Base-by-base conservation (phyloP, 2,113 vertebrate species). In the Nerophis lumbriciformis region DNA sequence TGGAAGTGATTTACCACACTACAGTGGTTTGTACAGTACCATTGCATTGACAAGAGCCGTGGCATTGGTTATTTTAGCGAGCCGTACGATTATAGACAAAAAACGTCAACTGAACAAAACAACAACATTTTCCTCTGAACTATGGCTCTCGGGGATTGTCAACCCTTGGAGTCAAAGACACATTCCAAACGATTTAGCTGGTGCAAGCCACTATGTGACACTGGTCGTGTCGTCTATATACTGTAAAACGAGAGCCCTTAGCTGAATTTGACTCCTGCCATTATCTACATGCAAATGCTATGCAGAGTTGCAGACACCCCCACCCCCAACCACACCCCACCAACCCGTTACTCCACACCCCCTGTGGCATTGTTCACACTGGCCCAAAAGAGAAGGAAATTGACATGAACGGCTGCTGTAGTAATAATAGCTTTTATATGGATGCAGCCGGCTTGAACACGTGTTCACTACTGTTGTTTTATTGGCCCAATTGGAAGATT, bases 361-460 rank as follows among this genome's bases (percentile, higher is more conserved):
- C 61, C 21, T 53, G 37, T 52, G 62, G 76, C 71, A 45, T 21
- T 14, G 44, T 9, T 61, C 72, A 71, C 58, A 47, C 73, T 45
- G 39, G 36, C 48, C 28, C 47, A 12, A 35, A 50, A 78, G 77
- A 80, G 65, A 59, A 68, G 65, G 65, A 77, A 82, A 87, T 78
- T 78, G 76, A 85, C 80, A 84, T 82, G 63, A 84, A 72, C 68
- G 67, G 67, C 66, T 65, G 61, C 61, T 54, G 63, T 69, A 48
- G 71, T 83, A 77, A 79, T 81, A 76, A 59, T 66, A 59, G 57
- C 81, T 85, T 88, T 88, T 84, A 83, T 84, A 88, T 85, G 80
- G 28, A 83, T 73, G 71, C 66, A 68, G 54, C 61, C 63, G 63
- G 61, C 81, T 61, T 15, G 36, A 59, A 71, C 81, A 66, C 66